Percentiles rank a stretch among this genome's conserved stretches.
Conservation (phyloP, 1,140 invertebrate species). For the Euglossa dilemma region DNA sequence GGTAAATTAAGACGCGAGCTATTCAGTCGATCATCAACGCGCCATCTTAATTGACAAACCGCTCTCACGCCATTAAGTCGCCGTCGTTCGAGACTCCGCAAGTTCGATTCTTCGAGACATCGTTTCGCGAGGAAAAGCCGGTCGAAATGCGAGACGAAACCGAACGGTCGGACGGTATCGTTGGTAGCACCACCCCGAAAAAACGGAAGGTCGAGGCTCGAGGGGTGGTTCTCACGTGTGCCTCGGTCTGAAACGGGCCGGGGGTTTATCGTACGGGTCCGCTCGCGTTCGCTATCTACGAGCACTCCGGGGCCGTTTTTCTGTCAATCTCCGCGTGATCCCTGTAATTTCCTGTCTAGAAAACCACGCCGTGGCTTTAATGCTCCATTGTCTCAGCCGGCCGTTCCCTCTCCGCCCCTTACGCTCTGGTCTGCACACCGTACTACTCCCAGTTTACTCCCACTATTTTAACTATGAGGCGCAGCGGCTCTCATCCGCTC, state of each 20-base stretch:
- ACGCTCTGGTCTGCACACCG: slow-evolving; percentile 47
- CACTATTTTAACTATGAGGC: slow-evolving; percentile 76
- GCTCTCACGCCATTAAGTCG: not conserved
- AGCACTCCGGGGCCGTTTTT: slow-evolving; percentile 77
- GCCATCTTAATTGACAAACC: not conserved
- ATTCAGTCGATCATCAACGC: not conserved
- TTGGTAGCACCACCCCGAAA: slow-evolving; percentile 1
- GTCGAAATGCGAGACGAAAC: no score
- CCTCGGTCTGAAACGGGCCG: slow-evolving; percentile 6
- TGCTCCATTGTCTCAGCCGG: slow-evolving; percentile 81
- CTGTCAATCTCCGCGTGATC: slow-evolving; percentile 82
- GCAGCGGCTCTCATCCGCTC: slow-evolving; percentile 73
- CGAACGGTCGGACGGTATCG: not conserved
- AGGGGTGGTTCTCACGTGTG: slow-evolving; percentile 56
- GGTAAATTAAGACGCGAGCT: not conserved
- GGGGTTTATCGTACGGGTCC: slow-evolving; percentile 52
- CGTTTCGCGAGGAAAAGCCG: no score
- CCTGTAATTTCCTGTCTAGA: slow-evolving; percentile 83
- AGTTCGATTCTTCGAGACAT: no score
- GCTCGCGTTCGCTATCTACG: slow-evolving; percentile 59
- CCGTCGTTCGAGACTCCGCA: not conserved
- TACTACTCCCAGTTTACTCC: slow-evolving; percentile 72
- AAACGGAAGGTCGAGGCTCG: not conserved
- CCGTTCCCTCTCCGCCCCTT: slow-evolving; percentile 37
- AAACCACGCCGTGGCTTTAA: slow-evolving; percentile 80